These are phyloP conservation scores for Tachina fera DNA, from an alignment of 2,888 invertebrate species.

Conservation along the genomic window DNA sequence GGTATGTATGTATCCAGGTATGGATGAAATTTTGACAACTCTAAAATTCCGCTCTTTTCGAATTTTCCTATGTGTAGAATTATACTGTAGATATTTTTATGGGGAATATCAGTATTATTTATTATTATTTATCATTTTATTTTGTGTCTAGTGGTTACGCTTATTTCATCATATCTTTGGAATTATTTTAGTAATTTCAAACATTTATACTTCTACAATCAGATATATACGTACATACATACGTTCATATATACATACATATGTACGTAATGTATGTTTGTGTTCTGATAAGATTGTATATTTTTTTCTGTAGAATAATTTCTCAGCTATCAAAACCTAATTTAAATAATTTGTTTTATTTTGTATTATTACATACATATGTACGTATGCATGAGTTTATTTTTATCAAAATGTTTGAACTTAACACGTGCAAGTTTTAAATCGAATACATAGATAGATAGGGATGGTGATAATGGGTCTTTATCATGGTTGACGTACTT, in stretches of 20 bases:
- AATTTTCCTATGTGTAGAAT: no score
- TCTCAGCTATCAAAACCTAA: neutral
- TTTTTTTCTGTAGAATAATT: neutral
- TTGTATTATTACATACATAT: neutral
- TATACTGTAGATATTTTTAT: no score
- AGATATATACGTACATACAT: neutral
- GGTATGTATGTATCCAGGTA: no score
- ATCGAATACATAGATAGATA: no score
- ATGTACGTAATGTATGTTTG: neutral
- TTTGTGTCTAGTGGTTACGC: no score
- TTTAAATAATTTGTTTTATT: neutral
- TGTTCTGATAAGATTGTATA: neutral
- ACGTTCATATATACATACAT: neutral
- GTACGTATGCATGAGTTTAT: neutral
- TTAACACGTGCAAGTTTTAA: neutral
- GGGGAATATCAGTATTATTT: no score
- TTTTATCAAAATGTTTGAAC: neutral
- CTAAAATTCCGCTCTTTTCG: no score
- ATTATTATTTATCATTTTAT: no score
- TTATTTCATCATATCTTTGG: neutral
- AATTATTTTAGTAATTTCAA: neutral
- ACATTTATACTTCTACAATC: neutral
- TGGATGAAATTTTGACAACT: no score
- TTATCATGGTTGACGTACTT: no score
- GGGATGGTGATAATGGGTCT: no score